Evolutionary conservation across 1,140 invertebrate genomes (phyloP).

Genomic region (Drosophila saltans): DNA sequence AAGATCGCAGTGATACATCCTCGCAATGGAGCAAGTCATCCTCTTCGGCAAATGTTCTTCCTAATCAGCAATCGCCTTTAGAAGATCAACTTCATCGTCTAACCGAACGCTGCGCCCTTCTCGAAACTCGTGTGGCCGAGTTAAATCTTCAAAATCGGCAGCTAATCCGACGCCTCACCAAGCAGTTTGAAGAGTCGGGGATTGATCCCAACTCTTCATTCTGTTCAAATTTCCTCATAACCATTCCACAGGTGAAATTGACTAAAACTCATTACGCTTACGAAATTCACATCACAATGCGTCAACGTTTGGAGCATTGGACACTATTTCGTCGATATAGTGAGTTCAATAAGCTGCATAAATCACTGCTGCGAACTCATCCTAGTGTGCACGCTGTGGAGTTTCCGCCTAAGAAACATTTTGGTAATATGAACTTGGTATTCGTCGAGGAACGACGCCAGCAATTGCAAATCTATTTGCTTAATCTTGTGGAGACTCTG

Average conservation of each 20-base stretch:
- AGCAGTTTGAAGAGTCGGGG: slow-evolving; percentile 70
- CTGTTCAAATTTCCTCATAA: slow-evolving; percentile 76
- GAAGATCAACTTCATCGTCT: slow-evolving; percentile 61
- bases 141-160: slow-evolving; percentile 72
- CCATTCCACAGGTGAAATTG: slow-evolving; percentile 77
- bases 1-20: slow-evolving; percentile 74
- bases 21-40: slow-evolving; percentile 81
- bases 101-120: slow-evolving; percentile 66
- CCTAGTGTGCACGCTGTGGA: slow-evolving; percentile 89
- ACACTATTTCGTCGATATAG: slow-evolving; percentile 94
- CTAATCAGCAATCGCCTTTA: slow-evolving; percentile 45
- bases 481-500: slow-evolving; percentile 88
- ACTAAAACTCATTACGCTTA: slow-evolving; percentile 73
- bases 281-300: slow-evolving; percentile 77
- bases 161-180: slow-evolving; percentile 66
- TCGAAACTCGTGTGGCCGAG: slow-evolving; percentile 75
- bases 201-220: slow-evolving; percentile 73
- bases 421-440: slow-evolving; percentile 93
- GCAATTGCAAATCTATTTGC: slow-evolving; percentile 90
- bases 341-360: slow-evolving; percentile 92
- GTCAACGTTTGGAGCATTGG: slow-evolving; percentile 91
- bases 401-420: slow-evolving; percentile 95
- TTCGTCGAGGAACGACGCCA: slow-evolving; percentile 91
- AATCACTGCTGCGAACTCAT: slow-evolving; percentile 90
- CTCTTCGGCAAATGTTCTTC: slow-evolving; percentile 55